Conservation (phyloP, 2,888 invertebrate genomes). For the Conus canariensis region DNA sequence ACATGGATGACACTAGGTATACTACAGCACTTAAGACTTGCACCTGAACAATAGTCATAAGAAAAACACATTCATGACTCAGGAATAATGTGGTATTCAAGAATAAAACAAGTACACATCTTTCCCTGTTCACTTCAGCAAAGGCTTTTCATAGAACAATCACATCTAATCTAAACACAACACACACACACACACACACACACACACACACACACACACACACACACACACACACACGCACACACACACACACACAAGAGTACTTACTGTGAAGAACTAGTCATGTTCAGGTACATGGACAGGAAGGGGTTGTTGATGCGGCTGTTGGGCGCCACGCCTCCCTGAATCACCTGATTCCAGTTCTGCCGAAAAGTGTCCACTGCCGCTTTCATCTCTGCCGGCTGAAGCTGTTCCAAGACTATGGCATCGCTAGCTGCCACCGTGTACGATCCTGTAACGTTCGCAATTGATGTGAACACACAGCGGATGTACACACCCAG, state of each 20-base stretch:
- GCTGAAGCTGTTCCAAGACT: conserved; percentile 29
- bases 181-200: neutral
- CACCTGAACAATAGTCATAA: neutral
- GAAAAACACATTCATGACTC: neutral
- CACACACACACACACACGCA: neutral
- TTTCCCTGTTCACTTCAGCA: too few relatives aligned
- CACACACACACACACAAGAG: neutral
- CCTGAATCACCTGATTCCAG: conserved; percentile 27
- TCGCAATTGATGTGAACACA: neutral
- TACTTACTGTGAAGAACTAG: neutral
- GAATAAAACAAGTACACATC: too few relatives aligned
- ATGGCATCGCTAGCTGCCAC: conserved; percentile 39
- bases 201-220: neutral
- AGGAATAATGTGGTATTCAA: too few relatives aligned
- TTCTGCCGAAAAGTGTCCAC: conserved; percentile 44
- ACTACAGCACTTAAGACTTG: too few relatives aligned
- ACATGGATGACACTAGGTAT: too few relatives aligned
- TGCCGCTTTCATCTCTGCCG: neutral
- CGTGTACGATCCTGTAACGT: neutral
- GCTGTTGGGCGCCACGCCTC: neutral
- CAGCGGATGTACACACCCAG: too few relatives aligned
- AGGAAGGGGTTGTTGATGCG: neutral
- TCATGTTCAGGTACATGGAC: neutral
- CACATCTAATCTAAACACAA: neutral
- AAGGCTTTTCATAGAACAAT: too few relatives aligned